phyloP scores from a whole-genome alignment of 2,113 vertebrate species.

The Syrmaticus mikado region DNA sequence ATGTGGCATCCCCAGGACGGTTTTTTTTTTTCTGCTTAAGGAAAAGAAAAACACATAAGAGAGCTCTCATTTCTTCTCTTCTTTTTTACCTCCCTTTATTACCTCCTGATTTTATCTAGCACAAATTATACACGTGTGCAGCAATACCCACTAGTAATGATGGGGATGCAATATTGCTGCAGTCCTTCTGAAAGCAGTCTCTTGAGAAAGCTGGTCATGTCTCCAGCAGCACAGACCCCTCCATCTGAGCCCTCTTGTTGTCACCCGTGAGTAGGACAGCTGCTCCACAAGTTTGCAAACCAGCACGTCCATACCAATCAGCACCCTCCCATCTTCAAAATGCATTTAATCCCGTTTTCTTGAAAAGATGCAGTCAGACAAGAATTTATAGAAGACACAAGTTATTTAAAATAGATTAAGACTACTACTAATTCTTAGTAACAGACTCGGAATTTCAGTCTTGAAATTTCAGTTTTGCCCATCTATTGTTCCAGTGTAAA shows the following conservation, averaged over 20 bases:
- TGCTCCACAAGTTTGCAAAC: slow-evolving; percentile 37
- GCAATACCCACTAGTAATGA: slow-evolving; percentile 21
- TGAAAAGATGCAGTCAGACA: not conserved
- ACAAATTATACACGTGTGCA: not conserved
- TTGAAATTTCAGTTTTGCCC: not conserved
- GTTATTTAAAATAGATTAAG: not conserved
- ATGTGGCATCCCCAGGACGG: not conserved
- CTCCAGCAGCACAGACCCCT: slow-evolving; percentile 37
- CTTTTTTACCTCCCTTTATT: slow-evolving; percentile 40
- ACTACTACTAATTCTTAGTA: not conserved
- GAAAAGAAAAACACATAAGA: not conserved
- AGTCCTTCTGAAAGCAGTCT: slow-evolving; percentile 51
- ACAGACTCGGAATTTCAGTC: not conserved
- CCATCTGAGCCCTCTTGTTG: slow-evolving; percentile 46
- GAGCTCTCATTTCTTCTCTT: not conserved
- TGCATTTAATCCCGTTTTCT: not conserved
- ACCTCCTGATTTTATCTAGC: slow-evolving; percentile 65
- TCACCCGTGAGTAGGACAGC: slow-evolving; percentile 35
- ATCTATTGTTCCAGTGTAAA: slow-evolving; percentile 35
- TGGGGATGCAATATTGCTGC: slow-evolving; percentile 27
- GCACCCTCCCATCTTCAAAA: slow-evolving; percentile 20
- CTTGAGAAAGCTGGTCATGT: slow-evolving; percentile 37
- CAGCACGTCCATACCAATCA: slow-evolving; percentile 7
- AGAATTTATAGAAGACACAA: not conserved
- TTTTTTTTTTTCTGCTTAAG: slow-evolving; percentile 45